Percentiles rank a stretch among this genome's conserved stretches.
Conservation (phyloP, 2,113 vertebrate species). For the Benitochromis conjunctus region DNA sequence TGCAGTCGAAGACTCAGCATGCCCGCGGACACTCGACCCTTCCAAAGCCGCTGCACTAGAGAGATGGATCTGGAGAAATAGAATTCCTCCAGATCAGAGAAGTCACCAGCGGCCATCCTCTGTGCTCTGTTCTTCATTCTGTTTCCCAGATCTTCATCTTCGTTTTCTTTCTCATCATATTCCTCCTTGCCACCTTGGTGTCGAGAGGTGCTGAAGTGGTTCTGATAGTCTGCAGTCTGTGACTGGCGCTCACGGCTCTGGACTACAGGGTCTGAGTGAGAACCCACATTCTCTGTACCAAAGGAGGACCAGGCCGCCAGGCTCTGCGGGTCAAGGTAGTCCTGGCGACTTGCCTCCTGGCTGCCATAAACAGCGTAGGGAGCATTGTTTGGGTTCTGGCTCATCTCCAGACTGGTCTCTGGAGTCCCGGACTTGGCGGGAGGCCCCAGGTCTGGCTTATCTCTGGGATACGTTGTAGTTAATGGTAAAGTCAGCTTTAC, state of each 20-base stretch:
- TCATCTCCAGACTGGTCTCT: conserved; percentile 30
- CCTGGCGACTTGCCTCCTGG: conserved; percentile 47
- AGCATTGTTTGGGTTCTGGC: conserved; percentile 41
- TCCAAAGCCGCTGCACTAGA: conserved; percentile 86
- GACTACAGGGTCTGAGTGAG: conserved; percentile 39
- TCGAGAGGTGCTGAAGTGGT: not conserved
- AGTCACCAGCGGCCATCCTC: conserved; percentile 24
- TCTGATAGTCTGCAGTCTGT: conserved; percentile 28
- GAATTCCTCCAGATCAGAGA: conserved; percentile 76
- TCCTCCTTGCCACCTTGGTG: conserved; percentile 19
- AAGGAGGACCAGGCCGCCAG: conserved; percentile 74
- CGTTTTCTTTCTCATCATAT: conserved; percentile 37
- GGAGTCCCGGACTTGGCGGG: conserved; percentile 1
- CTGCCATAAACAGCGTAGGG: conserved; percentile 47
- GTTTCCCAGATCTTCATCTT: conserved; percentile 31
- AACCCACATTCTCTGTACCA: conserved; percentile 67
- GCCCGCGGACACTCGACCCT: conserved; percentile 79
- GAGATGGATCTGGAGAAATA: conserved; percentile 83
- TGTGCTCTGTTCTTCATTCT: conserved; percentile 31
- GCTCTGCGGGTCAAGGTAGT: conserved; percentile 66
- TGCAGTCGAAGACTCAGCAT: conserved; percentile 92
- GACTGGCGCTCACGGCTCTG: conserved; percentile 55
- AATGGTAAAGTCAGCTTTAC: conserved; percentile 4
- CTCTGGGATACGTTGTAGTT: not conserved
- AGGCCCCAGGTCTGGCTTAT: conserved; percentile 8